phyloP scores from a whole-genome alignment of 2,888 invertebrate species.

The Lasioglossum leucozonium region DNA sequence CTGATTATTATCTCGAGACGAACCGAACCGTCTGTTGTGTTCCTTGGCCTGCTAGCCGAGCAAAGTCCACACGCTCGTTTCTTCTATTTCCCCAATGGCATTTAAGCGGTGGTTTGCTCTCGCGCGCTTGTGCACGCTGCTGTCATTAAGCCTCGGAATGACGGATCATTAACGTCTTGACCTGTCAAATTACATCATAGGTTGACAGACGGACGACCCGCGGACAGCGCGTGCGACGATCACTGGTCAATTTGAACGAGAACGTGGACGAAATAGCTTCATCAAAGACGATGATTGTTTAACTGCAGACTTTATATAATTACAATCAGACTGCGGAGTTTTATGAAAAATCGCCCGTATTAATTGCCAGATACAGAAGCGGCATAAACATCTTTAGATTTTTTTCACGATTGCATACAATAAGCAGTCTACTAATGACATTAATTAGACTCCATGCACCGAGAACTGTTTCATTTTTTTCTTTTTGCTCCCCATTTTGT shows the following conservation, averaged over 20 bases:
- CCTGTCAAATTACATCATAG: slow-evolving; percentile 55
- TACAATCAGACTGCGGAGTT: not conserved
- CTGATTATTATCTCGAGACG: slow-evolving; percentile 35
- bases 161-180: slow-evolving; percentile 55
- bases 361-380: not conserved
- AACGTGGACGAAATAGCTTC: not conserved
- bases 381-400: not conserved
- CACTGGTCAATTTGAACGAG: slow-evolving; percentile 1
- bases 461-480: not conserved
- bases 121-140: slow-evolving; percentile 6
- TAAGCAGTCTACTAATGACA: not conserved
- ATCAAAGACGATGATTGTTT: not conserved
- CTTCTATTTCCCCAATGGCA: slow-evolving; percentile 51
- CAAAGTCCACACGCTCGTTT: slow-evolving; percentile 68
- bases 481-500: too few relatives aligned
- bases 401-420: not conserved
- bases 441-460: not conserved
- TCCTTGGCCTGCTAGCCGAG: slow-evolving; percentile 27
- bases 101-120: slow-evolving; percentile 30
- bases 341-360: not conserved
- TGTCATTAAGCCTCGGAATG: slow-evolving; percentile 51
- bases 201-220: not conserved
- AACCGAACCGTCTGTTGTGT: slow-evolving; percentile 37
- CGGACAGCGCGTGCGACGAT: not conserved
- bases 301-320: not conserved